phyloP scores from a whole-genome alignment of 2,797 vertebrate genomes.

The Macropodus opercularis region DNA sequence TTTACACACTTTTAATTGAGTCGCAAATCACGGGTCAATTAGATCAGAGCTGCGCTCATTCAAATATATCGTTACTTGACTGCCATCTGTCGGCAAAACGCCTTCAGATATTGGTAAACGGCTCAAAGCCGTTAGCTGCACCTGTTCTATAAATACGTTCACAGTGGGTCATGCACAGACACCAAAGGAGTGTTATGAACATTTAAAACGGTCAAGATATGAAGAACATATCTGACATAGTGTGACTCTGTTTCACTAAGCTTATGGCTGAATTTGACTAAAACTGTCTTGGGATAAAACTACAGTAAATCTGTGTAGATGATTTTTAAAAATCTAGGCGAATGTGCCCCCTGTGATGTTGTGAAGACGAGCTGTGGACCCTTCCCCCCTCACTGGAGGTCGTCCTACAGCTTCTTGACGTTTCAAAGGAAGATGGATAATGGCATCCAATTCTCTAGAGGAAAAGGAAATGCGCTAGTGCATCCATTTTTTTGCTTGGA shows the following conservation, averaged over 20 bases:
- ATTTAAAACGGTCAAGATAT: too few relatives aligned
- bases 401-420: background rate
- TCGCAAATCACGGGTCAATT: background rate
- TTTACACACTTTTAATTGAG: background rate
- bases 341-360: background rate
- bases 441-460: background rate
- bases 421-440: slow-evolving; percentile 20
- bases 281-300: background rate
- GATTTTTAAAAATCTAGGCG: too few relatives aligned
- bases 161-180: background rate
- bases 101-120: background rate
- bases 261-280: too few relatives aligned
- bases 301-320: too few relatives aligned
- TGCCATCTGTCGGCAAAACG: background rate
- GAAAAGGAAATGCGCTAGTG: slow-evolving; percentile 10
- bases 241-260: too few relatives aligned
- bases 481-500: slow-evolving; percentile 13
- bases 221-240: too few relatives aligned
- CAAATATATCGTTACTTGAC: background rate
- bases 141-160: background rate
- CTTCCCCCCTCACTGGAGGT: background rate
- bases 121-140: background rate
- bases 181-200: too few relatives aligned
- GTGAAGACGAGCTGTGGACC: background rate
- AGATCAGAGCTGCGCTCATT: background rate